Percentiles rank a stretch among this genome's conserved stretches.
These are phyloP conservation scores for Adelognathus sp. DNA, from an alignment of 2,888 invertebrate genomes.

Conservation along the genomic window DNA sequence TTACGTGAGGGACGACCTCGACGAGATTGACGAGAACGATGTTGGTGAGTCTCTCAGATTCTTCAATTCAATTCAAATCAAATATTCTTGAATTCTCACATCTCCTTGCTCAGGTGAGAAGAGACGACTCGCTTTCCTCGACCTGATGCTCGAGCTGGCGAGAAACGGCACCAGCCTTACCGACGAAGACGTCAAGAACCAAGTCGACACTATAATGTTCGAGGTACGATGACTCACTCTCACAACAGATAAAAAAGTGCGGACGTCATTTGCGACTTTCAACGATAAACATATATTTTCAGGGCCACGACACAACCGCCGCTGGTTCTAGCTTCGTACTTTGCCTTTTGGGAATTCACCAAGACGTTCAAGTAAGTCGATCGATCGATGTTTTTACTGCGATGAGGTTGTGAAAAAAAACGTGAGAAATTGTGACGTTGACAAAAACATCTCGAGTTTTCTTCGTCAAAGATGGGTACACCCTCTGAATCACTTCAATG, in stretches of 20 bases:
- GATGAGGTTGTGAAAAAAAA: conserved; percentile 86
- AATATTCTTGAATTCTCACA: neutral
- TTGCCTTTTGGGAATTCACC: conserved; percentile 89
- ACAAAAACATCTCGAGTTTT: conserved; percentile 79
- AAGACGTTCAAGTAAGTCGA: conserved; percentile 84
- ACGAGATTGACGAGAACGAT: conserved; percentile 81
- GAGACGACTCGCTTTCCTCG: conserved; percentile 93
- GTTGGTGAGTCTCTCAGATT: conserved; percentile 77
- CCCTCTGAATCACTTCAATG: conserved; percentile 63
- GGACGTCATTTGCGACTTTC: conserved; percentile 5
- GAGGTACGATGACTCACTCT: conserved; percentile 83
- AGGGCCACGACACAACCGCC: conserved; percentile 92
- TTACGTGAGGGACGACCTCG: conserved; percentile 81
- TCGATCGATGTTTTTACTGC: neutral
- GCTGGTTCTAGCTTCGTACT: conserved; percentile 91
- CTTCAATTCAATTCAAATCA: neutral
- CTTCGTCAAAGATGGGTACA: neutral
- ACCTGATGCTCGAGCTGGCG: conserved; percentile 90
- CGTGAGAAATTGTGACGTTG: conserved; percentile 83
- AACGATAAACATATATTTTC: conserved; percentile 46
- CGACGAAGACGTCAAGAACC: conserved; percentile 91
- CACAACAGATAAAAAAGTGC: neutral
- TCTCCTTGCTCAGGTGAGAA: conserved; percentile 85
- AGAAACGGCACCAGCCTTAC: conserved; percentile 87
- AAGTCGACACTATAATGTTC: conserved; percentile 94